Evolutionary conservation across 1,140 invertebrate species (phyloP).

Genomic region (Heliconius nattereri): DNA sequence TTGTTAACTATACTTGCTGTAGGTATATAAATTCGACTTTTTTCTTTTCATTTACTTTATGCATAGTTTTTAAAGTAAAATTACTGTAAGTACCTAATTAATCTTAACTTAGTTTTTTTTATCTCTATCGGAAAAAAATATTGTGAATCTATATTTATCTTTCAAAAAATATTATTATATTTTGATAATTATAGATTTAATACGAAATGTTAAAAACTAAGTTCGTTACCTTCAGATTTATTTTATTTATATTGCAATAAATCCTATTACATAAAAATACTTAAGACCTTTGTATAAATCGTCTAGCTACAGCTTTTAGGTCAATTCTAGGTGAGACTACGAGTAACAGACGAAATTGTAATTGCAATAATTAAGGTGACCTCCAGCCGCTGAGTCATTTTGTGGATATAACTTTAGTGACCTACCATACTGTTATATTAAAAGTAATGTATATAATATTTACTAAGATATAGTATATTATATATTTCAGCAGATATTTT

Average conservation of each 20-base stretch:
- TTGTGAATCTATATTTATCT: no score
- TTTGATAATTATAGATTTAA: no score
- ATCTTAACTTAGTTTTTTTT: no score
- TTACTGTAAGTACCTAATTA: no score
- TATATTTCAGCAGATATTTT: neutral
- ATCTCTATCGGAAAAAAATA: no score
- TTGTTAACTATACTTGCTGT: no score
- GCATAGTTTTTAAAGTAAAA: no score
- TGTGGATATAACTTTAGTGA: neutral
- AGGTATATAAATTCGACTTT: no score
- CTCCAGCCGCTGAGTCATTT: conserved; percentile 16
- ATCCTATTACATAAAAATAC: neutral
- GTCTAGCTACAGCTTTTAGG: neutral
- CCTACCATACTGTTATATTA: neutral
- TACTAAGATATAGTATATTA: neutral
- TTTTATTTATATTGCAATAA: neutral
- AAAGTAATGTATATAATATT: neutral
- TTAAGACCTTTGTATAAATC: neutral
- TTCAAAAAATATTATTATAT: no score
- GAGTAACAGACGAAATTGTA: neutral
- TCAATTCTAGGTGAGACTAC: conserved; percentile 7
- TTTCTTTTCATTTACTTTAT: no score
- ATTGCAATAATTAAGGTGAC: conserved; percentile 26
- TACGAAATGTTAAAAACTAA: no score
- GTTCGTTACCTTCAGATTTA: neutral